These are phyloP conservation scores for Callionymus lyra DNA, from an alignment of 2,113 vertebrate genomes.

Conservation along the genomic window DNA sequence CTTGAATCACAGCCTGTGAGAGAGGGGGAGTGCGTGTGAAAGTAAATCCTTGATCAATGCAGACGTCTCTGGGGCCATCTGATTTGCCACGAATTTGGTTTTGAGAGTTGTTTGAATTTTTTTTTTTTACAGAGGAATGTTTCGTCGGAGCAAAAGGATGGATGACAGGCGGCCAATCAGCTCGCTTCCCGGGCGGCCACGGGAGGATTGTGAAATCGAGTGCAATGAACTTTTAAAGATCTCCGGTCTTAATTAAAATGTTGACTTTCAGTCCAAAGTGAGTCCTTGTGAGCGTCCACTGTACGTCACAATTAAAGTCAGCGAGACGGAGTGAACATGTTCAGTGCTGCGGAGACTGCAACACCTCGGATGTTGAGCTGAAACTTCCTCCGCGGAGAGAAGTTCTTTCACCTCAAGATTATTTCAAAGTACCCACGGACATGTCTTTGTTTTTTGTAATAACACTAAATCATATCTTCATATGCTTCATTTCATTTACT, in stretches of 20 bases:
- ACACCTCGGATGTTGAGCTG: too few relatives aligned
- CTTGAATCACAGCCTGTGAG: slow-evolving; percentile 62
- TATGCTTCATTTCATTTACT: too few relatives aligned
- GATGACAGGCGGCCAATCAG: slow-evolving; percentile 41
- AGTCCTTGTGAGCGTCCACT: too few relatives aligned
- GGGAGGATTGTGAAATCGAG: slow-evolving; percentile 45
- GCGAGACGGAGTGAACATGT: too few relatives aligned
- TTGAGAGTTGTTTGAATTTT: slow-evolving; percentile 52
- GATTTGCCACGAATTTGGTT: slow-evolving; percentile 50
- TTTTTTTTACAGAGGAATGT: slow-evolving; percentile 52
- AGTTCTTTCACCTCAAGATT: too few relatives aligned
- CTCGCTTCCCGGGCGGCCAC: slow-evolving; percentile 38
- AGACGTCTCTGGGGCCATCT: slow-evolving; percentile 46
- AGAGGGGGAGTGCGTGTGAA: slow-evolving; percentile 53
- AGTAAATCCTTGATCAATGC: slow-evolving; percentile 67
- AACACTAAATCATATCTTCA: too few relatives aligned
- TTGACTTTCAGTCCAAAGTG: slow-evolving; percentile 26
- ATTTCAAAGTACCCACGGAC: too few relatives aligned
- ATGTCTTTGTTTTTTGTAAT: too few relatives aligned
- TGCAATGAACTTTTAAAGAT: slow-evolving; percentile 47
- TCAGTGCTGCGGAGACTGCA: too few relatives aligned
- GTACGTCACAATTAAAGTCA: too few relatives aligned
- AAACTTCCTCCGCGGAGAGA: too few relatives aligned
- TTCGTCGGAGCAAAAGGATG: slow-evolving; percentile 39
- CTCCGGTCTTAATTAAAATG: slow-evolving; percentile 41